Evolutionary conservation across 2,113 vertebrate genomes (phyloP).

Genomic region (Calidris pugnax): DNA sequence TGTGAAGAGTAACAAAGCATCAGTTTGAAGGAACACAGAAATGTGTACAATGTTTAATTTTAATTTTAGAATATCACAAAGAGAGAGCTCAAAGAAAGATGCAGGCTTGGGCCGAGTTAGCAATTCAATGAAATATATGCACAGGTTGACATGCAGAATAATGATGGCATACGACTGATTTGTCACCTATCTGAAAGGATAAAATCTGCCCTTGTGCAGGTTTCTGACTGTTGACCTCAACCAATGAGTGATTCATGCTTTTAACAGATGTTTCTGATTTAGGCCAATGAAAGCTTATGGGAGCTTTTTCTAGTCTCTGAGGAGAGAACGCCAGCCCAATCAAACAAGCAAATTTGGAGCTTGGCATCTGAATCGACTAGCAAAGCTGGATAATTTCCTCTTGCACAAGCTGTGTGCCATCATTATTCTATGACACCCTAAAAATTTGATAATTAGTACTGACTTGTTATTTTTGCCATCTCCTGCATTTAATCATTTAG

Average conservation of each 20-base stretch:
- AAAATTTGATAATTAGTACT: conserved; percentile 14
- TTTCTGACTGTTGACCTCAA: conserved; percentile 2
- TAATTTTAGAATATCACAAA: background rate
- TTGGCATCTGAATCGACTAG: background rate
- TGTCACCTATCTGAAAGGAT: background rate
- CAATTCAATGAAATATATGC: background rate
- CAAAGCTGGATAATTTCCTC: conserved; percentile 12
- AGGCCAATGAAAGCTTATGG: conserved; percentile 33
- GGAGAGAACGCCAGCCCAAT: background rate
- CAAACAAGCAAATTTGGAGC: conserved; percentile 6
- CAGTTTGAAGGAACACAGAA: background rate
- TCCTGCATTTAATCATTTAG: conserved; percentile 8
- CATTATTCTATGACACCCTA: background rate
- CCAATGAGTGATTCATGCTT: background rate
- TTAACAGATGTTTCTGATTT: conserved; percentile 47
- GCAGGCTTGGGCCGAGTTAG: background rate
- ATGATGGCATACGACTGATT: background rate
- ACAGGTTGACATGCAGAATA: background rate
- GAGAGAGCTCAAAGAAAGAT: background rate
- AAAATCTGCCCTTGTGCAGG: background rate
- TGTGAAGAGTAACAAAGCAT: background rate
- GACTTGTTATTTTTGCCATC: conserved; percentile 21
- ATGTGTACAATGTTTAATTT: background rate
- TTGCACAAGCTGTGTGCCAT: conserved; percentile 11
- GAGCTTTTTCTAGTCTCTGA: conserved; percentile 24